Evolutionary conservation across 2,113 vertebrate species (phyloP).

Genomic region (Passer domesticus): DNA sequence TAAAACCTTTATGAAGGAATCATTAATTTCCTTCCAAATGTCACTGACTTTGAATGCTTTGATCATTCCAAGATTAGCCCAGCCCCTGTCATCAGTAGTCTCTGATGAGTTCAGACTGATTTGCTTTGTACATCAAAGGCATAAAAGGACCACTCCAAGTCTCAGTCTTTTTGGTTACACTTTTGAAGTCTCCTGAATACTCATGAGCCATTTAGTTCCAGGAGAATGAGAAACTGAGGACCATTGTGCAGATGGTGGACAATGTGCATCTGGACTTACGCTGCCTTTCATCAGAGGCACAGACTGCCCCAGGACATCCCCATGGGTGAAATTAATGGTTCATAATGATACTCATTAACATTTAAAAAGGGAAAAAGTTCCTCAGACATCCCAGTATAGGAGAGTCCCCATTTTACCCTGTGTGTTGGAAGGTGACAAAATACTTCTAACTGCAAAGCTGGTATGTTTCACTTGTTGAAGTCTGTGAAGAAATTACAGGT

Average conservation of each 20-base stretch:
- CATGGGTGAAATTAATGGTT: neutral
- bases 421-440: neutral
- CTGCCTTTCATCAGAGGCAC: constrained; percentile 47
- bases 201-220: constrained; percentile 57
- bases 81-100: constrained; percentile 74
- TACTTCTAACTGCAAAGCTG: neutral
- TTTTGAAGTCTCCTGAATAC: constrained; percentile 75
- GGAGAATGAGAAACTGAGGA: constrained; percentile 26
- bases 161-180: constrained; percentile 56
- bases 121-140: constrained; percentile 81
- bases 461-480: neutral
- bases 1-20: constrained; percentile 69
- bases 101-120: constrained; percentile 77
- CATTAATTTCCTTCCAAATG: constrained; percentile 80
- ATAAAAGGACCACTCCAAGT: constrained; percentile 68
- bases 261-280: neutral
- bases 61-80: constrained; percentile 77
- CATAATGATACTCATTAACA: neutral
- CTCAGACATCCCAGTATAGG: neutral
- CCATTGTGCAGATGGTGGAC: constrained; percentile 7
- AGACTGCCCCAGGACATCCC: neutral
- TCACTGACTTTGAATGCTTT: constrained; percentile 76
- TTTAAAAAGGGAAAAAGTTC: neutral
- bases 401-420: neutral
- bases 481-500: neutral